Conservation (phyloP, 2,113 vertebrate genomes). For the Monarcha castaneiventris region DNA sequence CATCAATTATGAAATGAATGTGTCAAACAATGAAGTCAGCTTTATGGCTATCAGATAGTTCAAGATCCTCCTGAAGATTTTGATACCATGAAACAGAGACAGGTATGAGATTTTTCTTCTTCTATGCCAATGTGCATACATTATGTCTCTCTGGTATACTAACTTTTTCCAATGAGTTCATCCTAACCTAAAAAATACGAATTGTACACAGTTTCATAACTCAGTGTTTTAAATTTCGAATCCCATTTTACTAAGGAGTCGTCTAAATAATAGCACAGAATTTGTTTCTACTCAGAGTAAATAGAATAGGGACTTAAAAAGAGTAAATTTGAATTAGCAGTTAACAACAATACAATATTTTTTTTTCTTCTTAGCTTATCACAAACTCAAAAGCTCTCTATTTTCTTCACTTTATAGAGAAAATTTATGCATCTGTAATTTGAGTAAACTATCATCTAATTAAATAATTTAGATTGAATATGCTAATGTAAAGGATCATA, state of each 20-base stretch:
- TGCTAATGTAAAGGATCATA: conserved; percentile 61
- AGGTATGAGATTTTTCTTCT: background rate
- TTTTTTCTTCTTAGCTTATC: background rate
- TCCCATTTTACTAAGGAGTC: background rate
- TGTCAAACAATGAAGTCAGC: background rate
- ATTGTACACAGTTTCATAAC: background rate
- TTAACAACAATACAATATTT: background rate
- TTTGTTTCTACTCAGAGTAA: conserved; percentile 1
- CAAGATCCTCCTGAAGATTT: background rate
- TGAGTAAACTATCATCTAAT: conserved; percentile 67
- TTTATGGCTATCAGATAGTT: background rate
- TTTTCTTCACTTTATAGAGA: conserved; percentile 42
- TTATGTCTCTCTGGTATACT: background rate
- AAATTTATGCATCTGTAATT: conserved; percentile 70
- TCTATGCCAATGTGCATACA: background rate
- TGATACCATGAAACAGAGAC: background rate
- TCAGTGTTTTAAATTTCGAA: background rate
- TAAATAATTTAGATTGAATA: conserved; percentile 74
- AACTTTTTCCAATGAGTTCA: background rate
- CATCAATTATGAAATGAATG: background rate
- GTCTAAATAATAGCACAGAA: background rate
- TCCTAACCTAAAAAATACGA: background rate
- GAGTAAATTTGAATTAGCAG: background rate
- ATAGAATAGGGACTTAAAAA: background rate
- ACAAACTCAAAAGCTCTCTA: conserved; percentile 23